A percentile compares a stretch with the other conserved stretches of the same genome.
Evolutionary conservation across 2,797 vertebrate species (phyloP).

Genomic region (Streptopelia turtur): DNA sequence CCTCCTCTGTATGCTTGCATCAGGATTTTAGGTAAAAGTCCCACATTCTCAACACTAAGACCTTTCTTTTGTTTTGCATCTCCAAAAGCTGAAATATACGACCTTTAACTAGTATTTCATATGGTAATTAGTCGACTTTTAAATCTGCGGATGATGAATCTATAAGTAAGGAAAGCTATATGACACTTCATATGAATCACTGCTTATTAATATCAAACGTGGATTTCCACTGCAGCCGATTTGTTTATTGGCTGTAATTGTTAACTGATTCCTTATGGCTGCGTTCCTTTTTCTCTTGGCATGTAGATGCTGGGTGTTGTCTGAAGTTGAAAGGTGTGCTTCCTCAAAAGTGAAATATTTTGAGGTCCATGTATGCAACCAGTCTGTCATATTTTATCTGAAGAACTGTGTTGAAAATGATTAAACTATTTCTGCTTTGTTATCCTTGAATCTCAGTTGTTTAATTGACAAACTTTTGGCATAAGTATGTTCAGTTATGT

Average conservation of each 20-base stretch:
- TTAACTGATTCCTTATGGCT: background rate
- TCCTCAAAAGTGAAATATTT: background rate
- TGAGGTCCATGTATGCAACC: background rate
- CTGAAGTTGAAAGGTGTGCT: background rate
- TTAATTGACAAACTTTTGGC: background rate
- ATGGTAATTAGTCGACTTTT: background rate
- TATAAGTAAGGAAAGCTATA: background rate
- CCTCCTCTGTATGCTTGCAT: background rate
- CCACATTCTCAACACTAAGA: background rate
- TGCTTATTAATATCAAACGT: background rate
- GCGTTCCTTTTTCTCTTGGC: background rate
- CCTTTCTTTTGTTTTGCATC: background rate
- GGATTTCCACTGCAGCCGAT: background rate
- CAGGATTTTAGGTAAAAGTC: background rate
- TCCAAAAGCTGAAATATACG: background rate
- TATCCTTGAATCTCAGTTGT: background rate
- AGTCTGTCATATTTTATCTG: background rate
- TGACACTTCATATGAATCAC: background rate
- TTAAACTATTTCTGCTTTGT: background rate
- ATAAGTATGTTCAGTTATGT: background rate
- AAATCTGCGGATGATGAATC: background rate
- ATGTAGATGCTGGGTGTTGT: background rate
- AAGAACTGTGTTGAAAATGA: background rate
- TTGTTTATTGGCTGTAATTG: constrained; percentile 1
- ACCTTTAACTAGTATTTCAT: background rate